Evolutionary conservation across 2,797 vertebrate genomes (phyloP), one percentile per base, ranked within the genome.

Genomic region (Lacerta agilis): DNA sequence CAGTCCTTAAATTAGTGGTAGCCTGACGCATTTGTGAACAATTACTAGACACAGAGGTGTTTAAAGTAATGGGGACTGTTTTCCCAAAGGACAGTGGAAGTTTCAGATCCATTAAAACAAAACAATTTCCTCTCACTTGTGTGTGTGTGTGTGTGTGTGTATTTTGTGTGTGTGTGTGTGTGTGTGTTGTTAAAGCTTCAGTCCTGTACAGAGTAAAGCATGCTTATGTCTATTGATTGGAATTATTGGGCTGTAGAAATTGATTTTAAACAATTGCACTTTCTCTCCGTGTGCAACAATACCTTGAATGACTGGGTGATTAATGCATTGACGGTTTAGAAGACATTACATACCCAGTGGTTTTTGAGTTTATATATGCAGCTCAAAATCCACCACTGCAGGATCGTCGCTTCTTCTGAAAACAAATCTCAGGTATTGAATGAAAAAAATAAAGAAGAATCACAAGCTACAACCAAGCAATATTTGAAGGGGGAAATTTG

Each of bases 21-120:
- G 96, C 95, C 96, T 96, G 94, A 97, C 96, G 96, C 96, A 95
- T 97, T 96, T 97, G 96, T 97, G 97, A 97, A 97, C 97, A 97
- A 97, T 97, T 97, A 97, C 95, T 95, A 97, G 96, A 97, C 96
- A 94, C 94, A 76, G 93, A 94, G 95, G 96, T 97, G 95, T 97
- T 97, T 97, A 95, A 96, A 97, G 95, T 94, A 97, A 97, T 96
- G 95, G 95, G 95, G 92, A 93, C 92, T 95, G 93, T 95, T 96
- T 96, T 95, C 92, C 91, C 71, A 83, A 96, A 94, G 95, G 96
- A 96, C 94, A 95, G 93, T 13, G 95, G 94, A 96, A 96, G 95
- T 97, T 97, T 96, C 82, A 87, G 94, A 94, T 96, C 94, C 82
- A 86, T 95, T 97, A 91, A 95, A 96, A 96, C 90, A 91, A 96